Evolutionary conservation across 2,113 vertebrate genomes (phyloP), one percentile per base, ranked within the genome.

Genomic region (Alligator sinensis): DNA sequence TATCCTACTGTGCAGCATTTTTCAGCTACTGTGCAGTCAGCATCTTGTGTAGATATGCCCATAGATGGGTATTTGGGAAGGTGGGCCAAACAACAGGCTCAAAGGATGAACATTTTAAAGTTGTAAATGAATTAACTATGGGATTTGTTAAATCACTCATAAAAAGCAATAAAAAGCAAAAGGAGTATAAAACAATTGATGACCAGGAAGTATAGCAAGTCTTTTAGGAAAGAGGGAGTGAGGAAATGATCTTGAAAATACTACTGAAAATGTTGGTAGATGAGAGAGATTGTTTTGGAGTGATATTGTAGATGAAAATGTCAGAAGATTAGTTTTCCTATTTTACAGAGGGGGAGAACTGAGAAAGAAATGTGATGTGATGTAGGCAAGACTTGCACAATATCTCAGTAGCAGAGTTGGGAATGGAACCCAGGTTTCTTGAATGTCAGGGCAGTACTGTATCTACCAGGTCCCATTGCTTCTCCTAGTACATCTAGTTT

Each of bases 401-500:
- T 7, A 3, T 15, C 1, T 1, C 21, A 17, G 3, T 68, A 66
- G 4, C n/a, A 64, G 19, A 5, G 68, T 22, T 38, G 25, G 18
- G 74, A 27, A 28, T 57, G 15, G 74, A 76, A 57, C 54, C 2
- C 38, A 55, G 8, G 24, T 27, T 15, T 3, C 82, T 57, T 77
- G 68, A 11, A 80, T 84, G 74, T 25, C 9, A 0, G 3, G 34
- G 4, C 11, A 77, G n/a, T 68, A 1, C 2, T 89, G 80, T 74
- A 27, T 80, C 10, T 47, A 47, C 47, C 30, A n/a, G 68, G 18
- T 2, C 6, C 34, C 5, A 25, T 2, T 54, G 12, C 11, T 82
- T 82, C 47, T 4, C 7, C 58, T 58, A 68, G 4, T 30, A 1
- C 0, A 75, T 5, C 9, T n/a, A 34, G 3, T 0, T 10, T 55